Conservation (phyloP, 2,113 vertebrate genomes). For the Pangasianodon gigas region DNA sequence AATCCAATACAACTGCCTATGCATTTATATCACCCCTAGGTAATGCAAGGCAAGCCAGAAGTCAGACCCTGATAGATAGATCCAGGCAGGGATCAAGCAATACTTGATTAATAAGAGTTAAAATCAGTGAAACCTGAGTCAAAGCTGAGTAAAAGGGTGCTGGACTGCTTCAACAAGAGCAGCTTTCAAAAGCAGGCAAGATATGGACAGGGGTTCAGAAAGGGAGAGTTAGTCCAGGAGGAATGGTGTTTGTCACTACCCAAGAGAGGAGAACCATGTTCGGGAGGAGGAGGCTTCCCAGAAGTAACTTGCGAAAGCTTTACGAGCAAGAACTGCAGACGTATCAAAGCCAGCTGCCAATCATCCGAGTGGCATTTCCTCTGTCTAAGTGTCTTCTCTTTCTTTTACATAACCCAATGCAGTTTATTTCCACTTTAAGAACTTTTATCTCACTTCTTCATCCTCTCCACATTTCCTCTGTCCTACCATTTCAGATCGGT, state of each 20-base stretch:
- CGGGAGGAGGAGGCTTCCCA: slow-evolving; percentile 52
- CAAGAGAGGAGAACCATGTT: slow-evolving; percentile 55
- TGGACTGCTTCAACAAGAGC: slow-evolving; percentile 16
- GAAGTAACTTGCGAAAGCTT: slow-evolving; percentile 62
- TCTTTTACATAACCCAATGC: not conserved
- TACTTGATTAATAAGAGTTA: not conserved
- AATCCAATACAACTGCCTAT: not conserved
- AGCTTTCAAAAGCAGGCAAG: slow-evolving; percentile 22
- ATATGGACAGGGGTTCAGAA: slow-evolving; percentile 26
- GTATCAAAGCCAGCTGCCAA: slow-evolving; percentile 71
- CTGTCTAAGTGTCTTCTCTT: slow-evolving; percentile 50
- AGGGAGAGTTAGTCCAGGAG: slow-evolving; percentile 34
- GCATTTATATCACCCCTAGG: not conserved
- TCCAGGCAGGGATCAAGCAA: not conserved
- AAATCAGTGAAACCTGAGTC: not conserved
- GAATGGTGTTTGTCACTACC: slow-evolving; percentile 30
- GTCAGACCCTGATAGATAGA: not conserved
- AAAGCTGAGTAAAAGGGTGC: not conserved
- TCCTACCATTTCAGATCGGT: not conserved
- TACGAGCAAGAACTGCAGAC: slow-evolving; percentile 69
- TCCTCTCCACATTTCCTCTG: not conserved
- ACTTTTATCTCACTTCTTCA: not conserved
- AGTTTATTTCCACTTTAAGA: slow-evolving; percentile 37
- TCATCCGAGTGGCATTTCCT: slow-evolving; percentile 62
- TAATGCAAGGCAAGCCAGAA: not conserved